Evolutionary conservation across 2,888 invertebrate species (phyloP).

Genomic region (Heliothis peltigera): DNA sequence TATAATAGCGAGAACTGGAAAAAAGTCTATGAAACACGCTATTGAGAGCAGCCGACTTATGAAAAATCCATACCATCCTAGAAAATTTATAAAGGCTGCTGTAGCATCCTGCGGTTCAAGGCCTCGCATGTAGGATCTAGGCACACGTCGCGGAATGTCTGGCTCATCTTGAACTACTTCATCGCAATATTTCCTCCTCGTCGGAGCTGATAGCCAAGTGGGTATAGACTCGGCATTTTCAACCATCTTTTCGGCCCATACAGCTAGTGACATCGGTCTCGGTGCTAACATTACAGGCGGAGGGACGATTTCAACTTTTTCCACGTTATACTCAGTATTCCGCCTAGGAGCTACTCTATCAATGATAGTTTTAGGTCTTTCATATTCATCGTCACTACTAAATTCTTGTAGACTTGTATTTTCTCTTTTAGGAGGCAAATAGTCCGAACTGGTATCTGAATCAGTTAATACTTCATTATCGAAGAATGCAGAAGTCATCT

Average conservation of each 20-base stretch:
- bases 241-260: conserved; percentile 87
- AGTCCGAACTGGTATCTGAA: conserved; percentile 79
- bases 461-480: conserved; percentile 71
- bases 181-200: conserved; percentile 80
- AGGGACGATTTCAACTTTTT: conserved; percentile 85
- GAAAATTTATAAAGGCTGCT: conserved; percentile 91
- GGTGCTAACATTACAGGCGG: conserved; percentile 86
- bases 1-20: conserved; percentile 90
- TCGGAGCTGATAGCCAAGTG: conserved; percentile 85
- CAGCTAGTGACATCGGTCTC: conserved; percentile 79
- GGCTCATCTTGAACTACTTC: conserved; percentile 80
- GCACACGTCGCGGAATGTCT: conserved; percentile 80
- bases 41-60: conserved; percentile 93
- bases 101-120: conserved; percentile 94
- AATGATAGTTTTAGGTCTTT: conserved; percentile 79
- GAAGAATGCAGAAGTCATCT: conserved; percentile 66
- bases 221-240: conserved; percentile 90
- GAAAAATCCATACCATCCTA: conserved; percentile 95
- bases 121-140: conserved; percentile 90
- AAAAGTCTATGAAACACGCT: conserved; percentile 92
- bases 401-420: conserved; percentile 58
- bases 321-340: conserved; percentile 76
- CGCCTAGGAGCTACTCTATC: conserved; percentile 81
- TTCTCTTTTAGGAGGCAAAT: conserved; percentile 64
- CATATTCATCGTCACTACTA: conserved; percentile 83